Conservation (phyloP, 2,113 vertebrate species). For the Nannospalax galili region DNA sequence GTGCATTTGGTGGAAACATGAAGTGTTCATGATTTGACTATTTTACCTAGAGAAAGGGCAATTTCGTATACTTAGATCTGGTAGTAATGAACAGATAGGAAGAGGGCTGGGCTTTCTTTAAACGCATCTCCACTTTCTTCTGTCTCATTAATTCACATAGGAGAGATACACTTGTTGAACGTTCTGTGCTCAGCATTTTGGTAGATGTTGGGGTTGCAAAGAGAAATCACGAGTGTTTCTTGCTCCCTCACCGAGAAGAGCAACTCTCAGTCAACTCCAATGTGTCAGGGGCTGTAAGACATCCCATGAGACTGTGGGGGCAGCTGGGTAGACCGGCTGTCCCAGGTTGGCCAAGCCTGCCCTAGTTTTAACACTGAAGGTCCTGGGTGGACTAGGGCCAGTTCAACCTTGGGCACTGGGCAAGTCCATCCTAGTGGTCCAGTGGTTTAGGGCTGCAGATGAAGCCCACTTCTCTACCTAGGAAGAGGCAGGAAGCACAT, state of each 20-base stretch:
- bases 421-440: not conserved
- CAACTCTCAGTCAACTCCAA: not conserved
- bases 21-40: not conserved
- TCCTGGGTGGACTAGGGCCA: not conserved
- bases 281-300: no score
- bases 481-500: not conserved
- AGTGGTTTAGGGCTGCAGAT: not conserved
- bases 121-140: not conserved
- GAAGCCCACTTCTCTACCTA: not conserved
- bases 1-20: not conserved
- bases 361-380: not conserved
- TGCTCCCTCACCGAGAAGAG: not conserved
- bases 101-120: not conserved
- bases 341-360: not conserved
- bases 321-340: not conserved
- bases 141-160: no score
- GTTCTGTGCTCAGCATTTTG: not conserved
- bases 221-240: not conserved
- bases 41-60: not conserved
- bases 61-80: not conserved
- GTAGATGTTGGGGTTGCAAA: not conserved
- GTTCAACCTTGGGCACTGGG: not conserved
- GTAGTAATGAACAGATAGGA: not conserved
- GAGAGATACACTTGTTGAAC: no score
- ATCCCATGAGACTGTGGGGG: no score